Percentiles rank a stretch among this genome's conserved stretches.
Conservation (phyloP, 2,888 invertebrate species). For the Epinotia brunnichana region DNA sequence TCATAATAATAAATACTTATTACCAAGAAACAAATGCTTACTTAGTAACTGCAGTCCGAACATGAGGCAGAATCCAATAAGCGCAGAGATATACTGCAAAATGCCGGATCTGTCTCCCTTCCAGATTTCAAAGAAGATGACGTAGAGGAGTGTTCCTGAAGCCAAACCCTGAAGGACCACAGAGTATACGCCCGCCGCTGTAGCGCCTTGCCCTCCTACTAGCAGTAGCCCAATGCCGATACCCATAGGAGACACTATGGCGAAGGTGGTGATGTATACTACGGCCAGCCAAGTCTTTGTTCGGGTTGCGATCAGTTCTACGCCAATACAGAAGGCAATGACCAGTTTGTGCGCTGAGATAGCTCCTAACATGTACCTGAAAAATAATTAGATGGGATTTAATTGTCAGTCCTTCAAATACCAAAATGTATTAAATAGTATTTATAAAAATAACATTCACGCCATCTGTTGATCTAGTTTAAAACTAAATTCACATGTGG, state of each 20-base stretch:
- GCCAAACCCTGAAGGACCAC: constrained; percentile 92
- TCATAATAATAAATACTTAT: background rate
- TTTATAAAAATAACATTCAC: background rate
- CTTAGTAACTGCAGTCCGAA: constrained; percentile 86
- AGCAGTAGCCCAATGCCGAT: constrained; percentile 89
- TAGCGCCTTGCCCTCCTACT: constrained; percentile 83
- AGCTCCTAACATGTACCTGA: constrained; percentile 91
- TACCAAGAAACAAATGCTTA: constrained; percentile 73
- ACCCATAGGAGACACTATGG: constrained; percentile 91
- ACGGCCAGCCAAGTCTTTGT: constrained; percentile 85
- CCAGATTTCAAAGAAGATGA: constrained; percentile 98
- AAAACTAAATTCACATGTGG: background rate
- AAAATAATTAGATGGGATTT: constrained; percentile 44
- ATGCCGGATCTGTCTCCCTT: constrained; percentile 84
- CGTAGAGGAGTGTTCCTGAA: constrained; percentile 95
- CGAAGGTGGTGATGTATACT: constrained; percentile 89
- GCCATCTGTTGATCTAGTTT: constrained; percentile 53
- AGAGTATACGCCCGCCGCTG: constrained; percentile 85
- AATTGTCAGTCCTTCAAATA: background rate
- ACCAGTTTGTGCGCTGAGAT: constrained; percentile 94
- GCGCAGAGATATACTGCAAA: constrained; percentile 85
- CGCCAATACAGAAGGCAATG: constrained; percentile 94
- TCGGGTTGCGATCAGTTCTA: constrained; percentile 89
- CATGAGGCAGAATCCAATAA: constrained; percentile 89
- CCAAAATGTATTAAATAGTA: background rate